Conservation (phyloP, 1,140 invertebrate genomes). For the Drosophila carrolli region DNA sequence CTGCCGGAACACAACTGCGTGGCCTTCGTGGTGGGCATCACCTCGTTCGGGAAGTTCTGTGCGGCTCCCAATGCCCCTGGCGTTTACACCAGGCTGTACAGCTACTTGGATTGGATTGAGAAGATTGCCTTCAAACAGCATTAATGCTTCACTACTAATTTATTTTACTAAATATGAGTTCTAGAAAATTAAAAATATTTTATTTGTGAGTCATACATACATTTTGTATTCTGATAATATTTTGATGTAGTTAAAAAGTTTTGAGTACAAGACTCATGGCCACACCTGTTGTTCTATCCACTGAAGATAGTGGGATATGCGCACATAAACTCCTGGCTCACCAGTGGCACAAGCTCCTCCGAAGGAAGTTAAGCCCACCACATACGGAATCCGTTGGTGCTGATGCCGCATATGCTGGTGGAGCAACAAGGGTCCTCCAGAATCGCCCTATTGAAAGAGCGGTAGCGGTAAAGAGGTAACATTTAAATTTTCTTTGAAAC, state of each 20-base stretch:
- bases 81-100: conserved; percentile 86
- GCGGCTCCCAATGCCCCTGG: conserved; percentile 84
- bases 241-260: background rate
- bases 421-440: conserved; percentile 90
- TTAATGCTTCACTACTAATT: conserved; percentile 11
- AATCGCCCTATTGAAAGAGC: conserved; percentile 76
- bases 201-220: too few relatives aligned
- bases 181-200: too few relatives aligned
- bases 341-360: conserved; percentile 91
- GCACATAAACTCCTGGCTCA: conserved; percentile 90
- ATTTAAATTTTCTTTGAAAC: too few relatives aligned
- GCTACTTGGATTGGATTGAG: conserved; percentile 88
- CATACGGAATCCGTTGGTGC: conserved; percentile 87
- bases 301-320: conserved; percentile 86
- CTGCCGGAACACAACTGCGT: conserved; percentile 79
- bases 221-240: too few relatives aligned
- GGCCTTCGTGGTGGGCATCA: conserved; percentile 84
- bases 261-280: conserved; percentile 12
- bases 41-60: conserved; percentile 84
- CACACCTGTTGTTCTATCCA: conserved; percentile 87
- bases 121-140: conserved; percentile 76
- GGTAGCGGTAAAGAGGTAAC: background rate
- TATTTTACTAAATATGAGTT: background rate
- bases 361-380: conserved; percentile 90
- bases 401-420: conserved; percentile 86